Conservation (phyloP, 1,140 invertebrate genomes). For the Leucophenga varia region DNA sequence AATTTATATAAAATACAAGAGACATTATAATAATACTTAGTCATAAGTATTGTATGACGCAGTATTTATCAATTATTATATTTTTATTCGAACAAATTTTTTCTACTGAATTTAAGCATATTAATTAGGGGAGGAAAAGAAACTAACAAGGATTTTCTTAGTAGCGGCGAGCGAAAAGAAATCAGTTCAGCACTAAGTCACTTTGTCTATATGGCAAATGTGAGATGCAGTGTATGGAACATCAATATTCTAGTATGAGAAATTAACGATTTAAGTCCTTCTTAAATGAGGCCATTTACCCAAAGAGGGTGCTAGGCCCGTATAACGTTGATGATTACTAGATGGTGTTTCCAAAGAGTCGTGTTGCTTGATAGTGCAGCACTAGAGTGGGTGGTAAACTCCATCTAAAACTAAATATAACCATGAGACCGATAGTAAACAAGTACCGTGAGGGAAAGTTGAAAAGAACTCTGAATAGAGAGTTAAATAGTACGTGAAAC, state of each 20-base stretch:
- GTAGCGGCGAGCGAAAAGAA: conserved; percentile 84
- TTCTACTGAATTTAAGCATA: conserved; percentile 65
- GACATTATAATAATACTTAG: too few relatives aligned
- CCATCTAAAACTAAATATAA: conserved; percentile 26
- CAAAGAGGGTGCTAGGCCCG: conserved; percentile 73
- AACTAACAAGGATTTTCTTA: conserved; percentile 86
- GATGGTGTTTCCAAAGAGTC: conserved; percentile 70
- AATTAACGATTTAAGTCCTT: conserved; percentile 35
- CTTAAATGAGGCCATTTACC: conserved; percentile 53
- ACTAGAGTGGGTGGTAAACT: conserved; percentile 67
- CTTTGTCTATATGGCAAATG: conserved; percentile 27
- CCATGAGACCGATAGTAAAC: conserved; percentile 22
- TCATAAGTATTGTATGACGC: too few relatives aligned
- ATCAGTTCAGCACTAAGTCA: conserved; percentile 29
- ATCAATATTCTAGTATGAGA: conserved; percentile 48
- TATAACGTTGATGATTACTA: conserved; percentile 60
- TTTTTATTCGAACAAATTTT: too few relatives aligned
- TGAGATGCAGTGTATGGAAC: conserved; percentile 30
- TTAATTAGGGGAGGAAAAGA: conserved; percentile 72
- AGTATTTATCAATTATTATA: too few relatives aligned
- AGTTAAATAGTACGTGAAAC: conserved; percentile 3
- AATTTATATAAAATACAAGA: too few relatives aligned
- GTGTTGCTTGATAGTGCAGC: conserved; percentile 73
- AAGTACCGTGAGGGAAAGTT: conserved; percentile 12
- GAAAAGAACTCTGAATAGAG: conserved; percentile 11